These are phyloP conservation scores for Drosophila murphyi DNA, from an alignment of 1,140 invertebrate species.

Conservation along the genomic window DNA sequence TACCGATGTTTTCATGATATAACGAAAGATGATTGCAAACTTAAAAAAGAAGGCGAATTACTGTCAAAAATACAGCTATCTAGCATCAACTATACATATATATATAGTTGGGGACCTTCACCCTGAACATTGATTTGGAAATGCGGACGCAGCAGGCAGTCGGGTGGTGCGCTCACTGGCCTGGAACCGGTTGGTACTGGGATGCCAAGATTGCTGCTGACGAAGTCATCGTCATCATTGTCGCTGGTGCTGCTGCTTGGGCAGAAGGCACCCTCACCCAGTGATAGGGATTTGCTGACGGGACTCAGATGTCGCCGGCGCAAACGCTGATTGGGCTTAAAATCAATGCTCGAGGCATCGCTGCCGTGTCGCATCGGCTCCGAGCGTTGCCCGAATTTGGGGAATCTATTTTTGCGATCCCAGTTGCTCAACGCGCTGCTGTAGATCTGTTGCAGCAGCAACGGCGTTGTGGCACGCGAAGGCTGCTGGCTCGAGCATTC, in stretches of 20 bases:
- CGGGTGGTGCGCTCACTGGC: conserved; percentile 73
- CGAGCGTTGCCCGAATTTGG: conserved; percentile 43
- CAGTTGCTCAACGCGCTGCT: conserved; percentile 85
- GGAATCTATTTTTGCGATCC: conserved; percentile 83
- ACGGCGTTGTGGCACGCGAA: conserved; percentile 84
- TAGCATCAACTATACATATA: conserved; percentile 6
- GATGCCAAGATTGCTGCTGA: conserved; percentile 10
- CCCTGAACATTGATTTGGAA: conserved; percentile 74
- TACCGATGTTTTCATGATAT: too few species aligned
- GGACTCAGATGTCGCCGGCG: conserved; percentile 46
- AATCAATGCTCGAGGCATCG: conserved; percentile 65
- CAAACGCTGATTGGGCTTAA: conserved; percentile 27
- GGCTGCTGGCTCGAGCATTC: conserved; percentile 50
- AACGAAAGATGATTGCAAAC: too few species aligned
- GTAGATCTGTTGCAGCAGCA: conserved; percentile 86
- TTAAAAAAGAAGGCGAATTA: too few species aligned
- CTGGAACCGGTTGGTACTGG: conserved; percentile 24
- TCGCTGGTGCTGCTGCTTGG: conserved; percentile 59
- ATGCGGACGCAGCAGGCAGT: conserved; percentile 53
- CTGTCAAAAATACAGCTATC: not conserved
- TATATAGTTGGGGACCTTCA: conserved; percentile 41
- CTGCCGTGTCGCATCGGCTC: conserved; percentile 44
- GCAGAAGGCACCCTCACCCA: conserved; percentile 27
- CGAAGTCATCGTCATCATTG: conserved; percentile 51
- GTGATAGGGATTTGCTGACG: conserved; percentile 66